phyloP scores from a whole-genome alignment of 2,888 invertebrate genomes.

The Andrena fulva region DNA sequence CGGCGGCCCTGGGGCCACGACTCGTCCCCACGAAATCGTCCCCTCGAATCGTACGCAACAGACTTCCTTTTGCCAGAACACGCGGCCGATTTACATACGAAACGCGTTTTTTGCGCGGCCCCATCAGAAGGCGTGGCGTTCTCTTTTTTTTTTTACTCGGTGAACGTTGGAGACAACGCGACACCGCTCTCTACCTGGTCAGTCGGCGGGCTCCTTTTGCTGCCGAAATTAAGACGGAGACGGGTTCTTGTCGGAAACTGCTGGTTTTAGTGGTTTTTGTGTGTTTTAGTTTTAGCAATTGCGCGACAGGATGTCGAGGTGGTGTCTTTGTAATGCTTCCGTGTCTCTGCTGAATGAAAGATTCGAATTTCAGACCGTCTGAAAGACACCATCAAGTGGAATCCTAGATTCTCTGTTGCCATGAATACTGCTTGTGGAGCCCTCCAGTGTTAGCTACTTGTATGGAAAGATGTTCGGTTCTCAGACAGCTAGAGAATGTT shows the following conservation, averaged over 20 bases:
- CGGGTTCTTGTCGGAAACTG: not conserved
- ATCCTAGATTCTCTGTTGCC: slow-evolving; percentile 2
- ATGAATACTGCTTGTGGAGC: slow-evolving; percentile 5
- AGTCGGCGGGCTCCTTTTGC: slow-evolving; percentile 1
- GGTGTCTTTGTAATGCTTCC: not conserved
- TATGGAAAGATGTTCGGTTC: slow-evolving; percentile 19
- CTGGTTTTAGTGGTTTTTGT: not conserved
- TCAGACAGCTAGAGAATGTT: slow-evolving; percentile 8
- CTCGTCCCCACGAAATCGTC: not conserved
- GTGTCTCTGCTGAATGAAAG: not conserved
- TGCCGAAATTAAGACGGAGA: not conserved
- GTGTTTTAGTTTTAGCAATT: no score
- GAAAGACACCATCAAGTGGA: slow-evolving; percentile 14
- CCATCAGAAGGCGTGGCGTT: slow-evolving; percentile 10
- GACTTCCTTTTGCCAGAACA: slow-evolving; percentile 13
- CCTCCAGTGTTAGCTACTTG: slow-evolving; percentile 22
- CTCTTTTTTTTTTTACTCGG: not conserved
- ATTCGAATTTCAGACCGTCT: not conserved
- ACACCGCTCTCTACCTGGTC: not conserved
- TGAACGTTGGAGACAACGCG: slow-evolving; percentile 29
- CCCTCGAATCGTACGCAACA: not conserved
- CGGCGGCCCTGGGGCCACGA: not conserved
- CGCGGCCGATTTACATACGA: slow-evolving; percentile 61
- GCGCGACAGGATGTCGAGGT: no score
- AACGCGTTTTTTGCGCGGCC: slow-evolving; percentile 41